Base-by-base conservation (phyloP, 2,797 vertebrate species). In the Sebastes glaucus region DNA sequence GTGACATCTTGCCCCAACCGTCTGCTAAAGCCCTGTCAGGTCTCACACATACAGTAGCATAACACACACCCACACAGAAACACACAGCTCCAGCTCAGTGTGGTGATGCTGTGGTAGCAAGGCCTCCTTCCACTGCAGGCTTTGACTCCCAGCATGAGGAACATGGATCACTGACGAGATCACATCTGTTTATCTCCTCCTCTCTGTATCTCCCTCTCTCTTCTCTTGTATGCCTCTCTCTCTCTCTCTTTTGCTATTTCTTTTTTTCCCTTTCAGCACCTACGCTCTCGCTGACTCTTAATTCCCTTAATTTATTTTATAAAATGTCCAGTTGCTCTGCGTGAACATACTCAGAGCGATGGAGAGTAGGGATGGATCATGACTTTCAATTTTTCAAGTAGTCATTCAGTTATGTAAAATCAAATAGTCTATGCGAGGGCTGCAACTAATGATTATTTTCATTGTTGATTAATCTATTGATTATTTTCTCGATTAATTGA, bases 121-220 rank as follows among this genome's bases (percentile, higher is more conserved):
- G 49, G 67, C 75, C 64, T 80, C 64, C 74, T 57, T 74, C 73
- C 46, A 2, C 28, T 70, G 72, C 63, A 32, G 57, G 62, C 74
- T 76, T 77, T 57, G 27, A 71, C 71, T 83, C 81, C 55, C 84
- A 77, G 56, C 86, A 77, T 77, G 83, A 83, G 62, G 23, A 82
- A 55, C 86, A 67, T 23, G 56, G 69, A 64, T 65, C 66, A 33
- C 72, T 71, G 80, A 46, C 18, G 78, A 80, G 80, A 74, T 77
- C 83, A 79, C 83, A 84, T 82, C 77, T 88, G 80, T 78, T 57
- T 22, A 27, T 71, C 49, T 38, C 60, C 32, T 33, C 9, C 28
- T 27, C 30, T 59, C 16, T 11, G 14, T 57, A 11, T 35, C 25
- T 35, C 46, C 5, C 6, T 6, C 2, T 23, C 30, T 30, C 35